Percentiles rank a stretch among this genome's conserved stretches.
phyloP scores from a whole-genome alignment of 1,140 invertebrate genomes.

The Cotesia typhae region DNA sequence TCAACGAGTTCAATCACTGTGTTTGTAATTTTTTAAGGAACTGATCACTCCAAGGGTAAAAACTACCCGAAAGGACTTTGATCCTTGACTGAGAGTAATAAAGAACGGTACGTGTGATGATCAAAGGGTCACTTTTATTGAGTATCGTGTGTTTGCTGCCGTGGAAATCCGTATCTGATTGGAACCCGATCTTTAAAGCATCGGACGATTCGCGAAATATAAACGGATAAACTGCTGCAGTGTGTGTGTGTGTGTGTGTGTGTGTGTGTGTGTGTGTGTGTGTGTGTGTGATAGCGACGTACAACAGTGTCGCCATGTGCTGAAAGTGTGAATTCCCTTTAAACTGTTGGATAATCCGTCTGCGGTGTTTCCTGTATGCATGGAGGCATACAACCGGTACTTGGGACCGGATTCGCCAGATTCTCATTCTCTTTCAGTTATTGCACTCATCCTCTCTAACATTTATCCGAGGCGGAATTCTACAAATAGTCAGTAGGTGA shows the following conservation, averaged over 20 bases:
- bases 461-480: conserved; percentile 34
- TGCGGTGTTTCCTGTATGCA: conserved; percentile 52
- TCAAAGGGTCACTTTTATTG: conserved; percentile 5
- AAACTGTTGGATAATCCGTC: conserved; percentile 58
- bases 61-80: no score
- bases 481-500: conserved; percentile 61
- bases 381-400: conserved; percentile 46
- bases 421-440: conserved; percentile 1
- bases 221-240: background rate
- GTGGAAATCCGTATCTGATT: conserved; percentile 22
- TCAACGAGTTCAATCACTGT: no score
- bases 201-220: background rate
- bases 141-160: conserved; percentile 16
- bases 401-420: conserved; percentile 27
- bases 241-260: background rate
- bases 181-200: conserved; percentile 19
- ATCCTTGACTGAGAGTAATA: background rate
- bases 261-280: background rate
- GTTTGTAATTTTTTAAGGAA: no score
- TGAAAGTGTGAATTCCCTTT: conserved; percentile 32
- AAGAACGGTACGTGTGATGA: background rate
- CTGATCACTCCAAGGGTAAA: no score
- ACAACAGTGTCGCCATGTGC: background rate
- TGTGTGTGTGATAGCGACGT: background rate
- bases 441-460: background rate